phyloP scores from a whole-genome alignment of 92 coral and sea anemone genomes.

The Zoanthus sansibaricus region DNA sequence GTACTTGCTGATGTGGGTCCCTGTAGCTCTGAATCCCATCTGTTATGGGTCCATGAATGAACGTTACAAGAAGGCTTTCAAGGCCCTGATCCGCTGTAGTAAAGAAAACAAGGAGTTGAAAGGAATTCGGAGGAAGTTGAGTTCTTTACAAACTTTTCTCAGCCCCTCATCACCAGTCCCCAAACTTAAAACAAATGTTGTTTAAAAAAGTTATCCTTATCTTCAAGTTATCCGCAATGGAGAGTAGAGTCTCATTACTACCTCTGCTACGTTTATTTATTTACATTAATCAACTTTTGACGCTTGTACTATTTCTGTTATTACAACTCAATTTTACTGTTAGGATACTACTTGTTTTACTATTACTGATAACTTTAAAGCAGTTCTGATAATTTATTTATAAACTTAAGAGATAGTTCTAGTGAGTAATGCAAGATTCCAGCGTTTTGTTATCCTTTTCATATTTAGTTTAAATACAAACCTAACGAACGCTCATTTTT shows the following conservation, averaged over 20 bases:
- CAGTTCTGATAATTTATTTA: no score
- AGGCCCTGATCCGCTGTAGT: conserved; percentile 38
- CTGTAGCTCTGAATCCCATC: conserved; percentile 79
- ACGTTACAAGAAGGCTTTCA: conserved; percentile 78
- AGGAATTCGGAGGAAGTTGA: background rate
- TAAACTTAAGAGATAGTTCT: no score
- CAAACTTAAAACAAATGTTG: background rate
- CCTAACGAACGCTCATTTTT: no score
- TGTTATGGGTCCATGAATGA: conserved; percentile 84
- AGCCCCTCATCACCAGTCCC: background rate
- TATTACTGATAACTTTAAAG: no score
- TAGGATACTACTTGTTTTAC: no score
- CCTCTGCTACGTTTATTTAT: no score
- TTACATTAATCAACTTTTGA: no score
- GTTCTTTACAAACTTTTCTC: conserved; percentile 19
- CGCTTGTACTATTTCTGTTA: no score
- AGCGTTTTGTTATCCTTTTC: no score
- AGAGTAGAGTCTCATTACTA: background rate
- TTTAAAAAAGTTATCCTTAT: background rate
- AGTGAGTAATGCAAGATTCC: no score
- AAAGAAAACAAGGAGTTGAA: background rate
- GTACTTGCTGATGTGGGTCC: conserved; percentile 77
- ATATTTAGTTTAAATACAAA: no score
- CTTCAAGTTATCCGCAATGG: background rate
- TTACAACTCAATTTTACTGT: no score